Base-by-base conservation (phyloP, 1,140 invertebrate genomes). In the Gonioctena quinquepunctata region DNA sequence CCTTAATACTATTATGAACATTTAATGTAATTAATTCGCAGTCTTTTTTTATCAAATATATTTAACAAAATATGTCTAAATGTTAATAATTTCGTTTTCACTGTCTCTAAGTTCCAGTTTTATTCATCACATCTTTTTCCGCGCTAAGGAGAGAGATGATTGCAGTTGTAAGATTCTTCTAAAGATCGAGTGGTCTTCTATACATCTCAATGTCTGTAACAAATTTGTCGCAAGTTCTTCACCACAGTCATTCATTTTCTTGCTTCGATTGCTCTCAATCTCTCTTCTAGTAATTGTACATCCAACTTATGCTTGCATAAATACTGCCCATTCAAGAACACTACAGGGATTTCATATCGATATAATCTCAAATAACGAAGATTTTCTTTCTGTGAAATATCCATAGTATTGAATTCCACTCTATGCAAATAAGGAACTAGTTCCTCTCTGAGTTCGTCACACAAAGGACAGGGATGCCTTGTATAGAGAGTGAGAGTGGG, bases 251-350 rank as follows among this genome's bases (percentile, higher is more conserved):
- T 18, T 21, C 52, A 54, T 54, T 18, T 54, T 11, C 52, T 54
- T 25, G 8, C 26, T n/a, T 65, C 62, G 23, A 75, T 67, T 60
- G 68, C 60, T 33, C 70, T 69, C 11, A 91, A 79, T 77, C 81
- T 86, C 52, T 76, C 82, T 50, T 86, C 78, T 62, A 91, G 84
- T 2, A 87, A 79, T 8, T 82, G 75, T 68, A 80, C 79, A 80
- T 96, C 88, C 52, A 94, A 86, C 74, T 84, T 86, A 82, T 96
- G 93, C 86, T 94, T 95, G 85, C 94, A 95, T 22, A 96, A 84
- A 84, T 90, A 96, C 76, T 91, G 85, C 13, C 90, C 91, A 82
- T 96, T 91, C 3, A 96, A 86, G 85, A 95, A 93, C 77, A 96
- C 84, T 11, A 96, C 94, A 57, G 95, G 94, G 78, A 96, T 96